Base-by-base conservation (phyloP, 1,140 invertebrate species). In the Theocolax elegans region DNA sequence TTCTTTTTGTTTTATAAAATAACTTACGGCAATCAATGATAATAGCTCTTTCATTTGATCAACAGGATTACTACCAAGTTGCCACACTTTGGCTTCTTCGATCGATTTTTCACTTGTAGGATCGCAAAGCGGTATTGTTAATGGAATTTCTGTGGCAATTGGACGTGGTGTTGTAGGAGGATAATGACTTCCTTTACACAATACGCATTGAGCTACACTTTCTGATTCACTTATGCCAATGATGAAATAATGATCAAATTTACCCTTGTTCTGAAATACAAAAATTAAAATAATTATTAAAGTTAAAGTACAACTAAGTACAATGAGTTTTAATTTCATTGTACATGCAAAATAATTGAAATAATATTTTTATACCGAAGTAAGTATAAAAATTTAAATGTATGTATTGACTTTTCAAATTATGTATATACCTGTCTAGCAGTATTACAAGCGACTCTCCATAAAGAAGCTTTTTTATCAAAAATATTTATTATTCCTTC, bases 141-240 rank as follows among this genome's bases (percentile, higher is more conserved):
- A 83, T 35, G 88, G 82, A 66, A 95, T 78, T 79, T 96, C 91
- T 27, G 89, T 88, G 0, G 96, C 85, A 67, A 92, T 92, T 3
- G 96, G 97, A 64, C 92, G 89, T 1, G 96, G 96, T 51, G 92
- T 90, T 0, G 95, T 95, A 12, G 90, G 88, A 6, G 97, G 97
- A 86, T 95, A 98, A 38, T 90, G 88, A 21, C 91, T 88, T 19
- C 95, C 96, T 82, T 95, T 95, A 76, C 96, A 98, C 10, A 94
- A 86, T 51, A 98, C 91, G 40, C 92, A 94, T 19, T 92, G 88
- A 3, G 96, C 87, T 58, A 90, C 92, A 80, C 94, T 91, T 46
- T 90, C 88, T 6, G 86, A 87, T 84, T 98, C 96, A 67, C 88
- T 91, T 0, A 95, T 79, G 1, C 93, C 90, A 44, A 95, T 89